Conservation (phyloP, 2,113 vertebrate species). For the Eidolon helvum region DNA sequence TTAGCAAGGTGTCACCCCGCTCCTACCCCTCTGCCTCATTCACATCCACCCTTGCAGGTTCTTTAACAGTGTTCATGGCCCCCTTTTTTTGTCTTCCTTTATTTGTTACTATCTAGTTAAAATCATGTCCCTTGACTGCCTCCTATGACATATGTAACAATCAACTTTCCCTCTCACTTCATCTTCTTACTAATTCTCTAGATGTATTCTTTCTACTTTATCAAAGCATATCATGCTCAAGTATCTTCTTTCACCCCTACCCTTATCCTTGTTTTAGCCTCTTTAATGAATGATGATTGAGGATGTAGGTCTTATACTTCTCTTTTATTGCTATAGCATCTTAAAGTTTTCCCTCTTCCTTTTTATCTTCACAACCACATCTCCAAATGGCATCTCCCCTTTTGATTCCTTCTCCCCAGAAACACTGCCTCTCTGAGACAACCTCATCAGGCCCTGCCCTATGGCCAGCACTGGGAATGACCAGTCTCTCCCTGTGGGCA, state of each 20-base stretch:
- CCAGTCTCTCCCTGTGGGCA: neutral
- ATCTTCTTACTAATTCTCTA: neutral
- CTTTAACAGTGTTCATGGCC: neutral
- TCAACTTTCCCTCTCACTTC: neutral
- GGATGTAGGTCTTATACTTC: neutral
- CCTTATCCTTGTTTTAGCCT: neutral
- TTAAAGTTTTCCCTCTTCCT: neutral
- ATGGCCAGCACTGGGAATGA: neutral
- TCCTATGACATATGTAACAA: neutral
- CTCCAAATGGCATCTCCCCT: neutral
- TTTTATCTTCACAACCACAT: neutral
- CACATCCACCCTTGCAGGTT: neutral
- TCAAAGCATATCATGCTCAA: neutral
- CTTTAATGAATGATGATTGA: neutral
- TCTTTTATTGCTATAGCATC: neutral
- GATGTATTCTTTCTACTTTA: neutral
- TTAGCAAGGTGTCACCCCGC: neutral
- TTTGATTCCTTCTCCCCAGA: neutral
- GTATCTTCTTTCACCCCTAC: rapidly evolving
- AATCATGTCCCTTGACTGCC: neutral
- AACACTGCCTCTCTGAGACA: neutral
- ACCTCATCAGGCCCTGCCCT: neutral
- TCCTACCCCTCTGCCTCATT: neutral
- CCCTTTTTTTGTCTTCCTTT: neutral
- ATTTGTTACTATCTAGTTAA: neutral